These are phyloP conservation scores for Aepyceros melampus DNA, from an alignment of 2,113 vertebrate species.

Conservation along the genomic window DNA sequence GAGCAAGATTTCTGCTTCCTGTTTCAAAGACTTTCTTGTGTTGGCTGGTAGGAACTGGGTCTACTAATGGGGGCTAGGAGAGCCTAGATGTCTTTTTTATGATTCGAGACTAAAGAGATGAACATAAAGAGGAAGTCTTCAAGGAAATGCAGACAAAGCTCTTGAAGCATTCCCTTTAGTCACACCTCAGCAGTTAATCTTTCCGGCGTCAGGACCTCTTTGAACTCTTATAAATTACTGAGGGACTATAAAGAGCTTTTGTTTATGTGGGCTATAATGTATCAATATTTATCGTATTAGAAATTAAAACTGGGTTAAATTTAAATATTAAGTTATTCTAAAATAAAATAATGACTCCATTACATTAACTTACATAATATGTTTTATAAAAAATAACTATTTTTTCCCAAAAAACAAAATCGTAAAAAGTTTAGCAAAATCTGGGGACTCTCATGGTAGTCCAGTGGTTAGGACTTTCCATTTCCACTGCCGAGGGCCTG, in stretches of 20 bases:
- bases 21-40: neutral
- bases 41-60: neutral
- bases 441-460: neutral
- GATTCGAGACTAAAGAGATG: neutral
- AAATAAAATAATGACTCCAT: constrained; percentile 9
- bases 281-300: neutral
- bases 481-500: neutral
- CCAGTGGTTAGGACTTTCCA: neutral
- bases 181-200: neutral
- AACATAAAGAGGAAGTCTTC: neutral
- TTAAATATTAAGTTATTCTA: neutral
- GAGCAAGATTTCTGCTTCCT: neutral
- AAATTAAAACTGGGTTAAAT: neutral
- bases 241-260: neutral
- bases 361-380: neutral
- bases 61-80: neutral
- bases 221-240: neutral
- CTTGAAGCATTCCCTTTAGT: neutral
- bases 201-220: neutral
- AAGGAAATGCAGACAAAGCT: neutral
- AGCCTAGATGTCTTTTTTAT: neutral
- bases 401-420: neutral
- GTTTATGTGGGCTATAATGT: neutral
- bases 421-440: neutral
- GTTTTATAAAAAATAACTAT: neutral